Evolutionary conservation across 2,888 invertebrate species (phyloP).

Genomic region (Ochlodes sylvanus): DNA sequence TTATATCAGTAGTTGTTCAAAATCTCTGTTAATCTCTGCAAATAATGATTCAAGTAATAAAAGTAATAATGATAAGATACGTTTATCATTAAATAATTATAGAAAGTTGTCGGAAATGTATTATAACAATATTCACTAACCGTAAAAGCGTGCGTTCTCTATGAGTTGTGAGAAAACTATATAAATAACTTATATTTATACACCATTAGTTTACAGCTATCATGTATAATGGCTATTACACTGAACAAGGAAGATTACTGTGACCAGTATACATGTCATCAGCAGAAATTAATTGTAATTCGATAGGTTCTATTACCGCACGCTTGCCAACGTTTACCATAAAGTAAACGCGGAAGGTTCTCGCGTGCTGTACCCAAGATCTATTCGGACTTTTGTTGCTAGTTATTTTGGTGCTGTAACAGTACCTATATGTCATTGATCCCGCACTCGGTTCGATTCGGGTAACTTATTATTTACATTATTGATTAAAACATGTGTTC

Average conservation of each 20-base stretch:
- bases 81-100: background rate
- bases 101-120: background rate
- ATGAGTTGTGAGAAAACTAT: conserved; percentile 10
- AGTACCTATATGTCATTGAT: too few relatives aligned
- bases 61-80: background rate
- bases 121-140: background rate
- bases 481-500: too few relatives aligned
- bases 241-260: conserved; percentile 22
- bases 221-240: conserved; percentile 19
- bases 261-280: conserved; percentile 58
- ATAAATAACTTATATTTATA: conserved; percentile 6
- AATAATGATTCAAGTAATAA: too few relatives aligned
- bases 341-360: conserved; percentile 34
- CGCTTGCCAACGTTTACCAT: conserved; percentile 52
- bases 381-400: conserved; percentile 10
- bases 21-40: too few relatives aligned
- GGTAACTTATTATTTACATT: too few relatives aligned
- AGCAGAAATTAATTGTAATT: conserved; percentile 67
- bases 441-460: too few relatives aligned
- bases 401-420: conserved; percentile 7
- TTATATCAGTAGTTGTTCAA: too few relatives aligned
- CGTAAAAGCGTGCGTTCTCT: background rate
- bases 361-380: conserved; percentile 37
- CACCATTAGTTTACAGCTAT: background rate
- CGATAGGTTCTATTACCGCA: conserved; percentile 62